Percentiles rank a stretch among this genome's conserved stretches.
These are phyloP conservation scores for Ascaphus truei DNA, from an alignment of 2,113 vertebrate genomes.

Conservation along the genomic window DNA sequence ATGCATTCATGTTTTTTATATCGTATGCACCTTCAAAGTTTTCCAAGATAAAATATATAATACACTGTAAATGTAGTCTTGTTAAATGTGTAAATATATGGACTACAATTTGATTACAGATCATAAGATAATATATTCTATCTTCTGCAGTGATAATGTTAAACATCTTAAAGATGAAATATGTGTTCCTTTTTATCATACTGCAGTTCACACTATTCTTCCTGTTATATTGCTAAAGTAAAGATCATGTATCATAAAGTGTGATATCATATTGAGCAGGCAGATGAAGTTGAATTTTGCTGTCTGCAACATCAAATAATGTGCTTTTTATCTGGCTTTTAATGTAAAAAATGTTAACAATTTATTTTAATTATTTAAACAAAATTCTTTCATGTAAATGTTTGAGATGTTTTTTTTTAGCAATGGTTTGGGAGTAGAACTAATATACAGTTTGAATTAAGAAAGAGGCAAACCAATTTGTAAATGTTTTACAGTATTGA, in stretches of 20 bases:
- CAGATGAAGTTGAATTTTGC: conserved; percentile 7
- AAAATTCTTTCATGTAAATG: too few species aligned
- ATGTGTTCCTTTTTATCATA: conserved; percentile 3
- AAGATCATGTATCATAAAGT: conserved; percentile 9
- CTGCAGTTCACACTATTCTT: conserved; percentile 14
- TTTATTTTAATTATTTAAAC: too few species aligned
- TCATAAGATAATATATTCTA: conserved; percentile 30
- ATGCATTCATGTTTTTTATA: conserved; percentile 28
- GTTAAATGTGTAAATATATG: conserved; percentile 29
- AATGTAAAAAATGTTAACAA: too few species aligned
- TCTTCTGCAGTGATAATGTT: conserved; percentile 29
- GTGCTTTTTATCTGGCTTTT: neutral
- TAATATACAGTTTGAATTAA: too few species aligned
- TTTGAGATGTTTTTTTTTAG: too few species aligned
- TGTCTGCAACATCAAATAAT: conserved; percentile 1
- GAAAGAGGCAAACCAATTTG: too few species aligned
- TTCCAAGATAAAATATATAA: conserved; percentile 10
- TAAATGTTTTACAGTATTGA: too few species aligned
- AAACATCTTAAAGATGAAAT: conserved; percentile 26
- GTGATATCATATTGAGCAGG: conserved; percentile 14
- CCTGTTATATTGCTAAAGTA: conserved; percentile 22
- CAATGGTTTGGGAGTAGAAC: too few species aligned
- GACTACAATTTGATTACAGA: conserved; percentile 24
- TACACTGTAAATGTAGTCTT: conserved; percentile 6
- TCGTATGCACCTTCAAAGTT: conserved; percentile 22